phyloP scores from a whole-genome alignment of 2,797 vertebrate species.

The Molossus molossus region DNA sequence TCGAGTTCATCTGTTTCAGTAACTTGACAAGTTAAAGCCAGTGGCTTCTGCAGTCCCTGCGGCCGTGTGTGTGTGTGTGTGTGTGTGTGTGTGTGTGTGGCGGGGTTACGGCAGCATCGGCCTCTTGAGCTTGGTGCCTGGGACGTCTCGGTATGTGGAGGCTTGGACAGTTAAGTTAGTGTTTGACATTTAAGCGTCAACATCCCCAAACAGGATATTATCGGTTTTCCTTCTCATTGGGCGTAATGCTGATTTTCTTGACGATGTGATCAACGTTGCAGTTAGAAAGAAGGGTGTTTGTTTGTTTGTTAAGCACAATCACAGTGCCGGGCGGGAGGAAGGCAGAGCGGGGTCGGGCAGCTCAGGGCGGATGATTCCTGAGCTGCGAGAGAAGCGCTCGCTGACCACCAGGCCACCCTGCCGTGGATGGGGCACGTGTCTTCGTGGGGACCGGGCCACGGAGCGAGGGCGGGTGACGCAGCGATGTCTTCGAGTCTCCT shows the following conservation, averaged over 20 bases:
- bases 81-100: no score
- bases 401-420: not conserved
- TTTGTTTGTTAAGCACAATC: not conserved
- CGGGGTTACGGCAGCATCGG: not conserved
- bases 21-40: not conserved
- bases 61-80: no score
- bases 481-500: not conserved
- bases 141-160: accelerated
- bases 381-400: not conserved
- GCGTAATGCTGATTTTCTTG: not conserved
- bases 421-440: not conserved
- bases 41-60: not conserved
- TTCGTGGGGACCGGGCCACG: not conserved
- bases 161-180: not conserved
- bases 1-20: not conserved
- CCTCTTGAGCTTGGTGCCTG: not conserved
- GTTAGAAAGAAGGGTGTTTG: not conserved
- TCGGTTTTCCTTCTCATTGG: not conserved
- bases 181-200: not conserved
- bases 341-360: not conserved
- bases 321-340: not conserved
- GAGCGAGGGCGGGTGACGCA: no score
- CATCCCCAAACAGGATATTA: not conserved
- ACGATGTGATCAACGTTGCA: not conserved
- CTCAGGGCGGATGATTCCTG: not conserved